A percentile compares a stretch with the other conserved stretches of the same genome.
phyloP scores from a whole-genome alignment of 2,113 vertebrate species.

The Callipepla squamata region DNA sequence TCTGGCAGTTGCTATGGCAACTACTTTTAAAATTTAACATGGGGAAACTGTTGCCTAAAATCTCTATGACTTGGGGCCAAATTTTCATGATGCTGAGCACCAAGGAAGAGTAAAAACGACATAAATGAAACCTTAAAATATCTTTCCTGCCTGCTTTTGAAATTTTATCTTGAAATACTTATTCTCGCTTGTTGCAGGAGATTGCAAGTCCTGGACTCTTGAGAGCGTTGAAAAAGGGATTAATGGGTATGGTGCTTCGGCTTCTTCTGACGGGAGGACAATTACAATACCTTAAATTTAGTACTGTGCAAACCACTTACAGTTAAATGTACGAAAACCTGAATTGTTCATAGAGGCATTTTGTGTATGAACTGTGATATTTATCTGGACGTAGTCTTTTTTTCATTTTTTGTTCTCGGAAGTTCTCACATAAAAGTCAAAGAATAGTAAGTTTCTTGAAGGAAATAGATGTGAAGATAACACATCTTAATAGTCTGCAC shows the following conservation, averaged over 20 bases:
- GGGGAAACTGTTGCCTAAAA: conserved; percentile 82
- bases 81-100: conserved; percentile 53
- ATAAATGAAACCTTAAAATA: conserved; percentile 61
- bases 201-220: background rate
- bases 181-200: background rate
- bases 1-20: conserved; percentile 85
- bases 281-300: background rate
- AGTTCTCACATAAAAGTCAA: background rate
- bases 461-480: background rate
- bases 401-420: background rate
- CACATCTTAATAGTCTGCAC: background rate
- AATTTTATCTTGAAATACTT: conserved; percentile 41
- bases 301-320: background rate
- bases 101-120: conserved; percentile 42
- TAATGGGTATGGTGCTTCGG: background rate
- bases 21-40: conserved; percentile 83
- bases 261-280: background rate
- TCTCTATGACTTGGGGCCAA: conserved; percentile 77
- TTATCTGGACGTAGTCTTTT: background rate
- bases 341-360: background rate
- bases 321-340: background rate
- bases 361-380: background rate
- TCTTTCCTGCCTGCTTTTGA: conserved; percentile 44
- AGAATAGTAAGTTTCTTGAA: background rate
- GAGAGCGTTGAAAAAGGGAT: background rate